A percentile compares a stretch with the other conserved stretches of the same genome.
Evolutionary conservation across 35 echinoderm and acorn worm species (phyloP).

Genomic region (Diadema setosum): DNA sequence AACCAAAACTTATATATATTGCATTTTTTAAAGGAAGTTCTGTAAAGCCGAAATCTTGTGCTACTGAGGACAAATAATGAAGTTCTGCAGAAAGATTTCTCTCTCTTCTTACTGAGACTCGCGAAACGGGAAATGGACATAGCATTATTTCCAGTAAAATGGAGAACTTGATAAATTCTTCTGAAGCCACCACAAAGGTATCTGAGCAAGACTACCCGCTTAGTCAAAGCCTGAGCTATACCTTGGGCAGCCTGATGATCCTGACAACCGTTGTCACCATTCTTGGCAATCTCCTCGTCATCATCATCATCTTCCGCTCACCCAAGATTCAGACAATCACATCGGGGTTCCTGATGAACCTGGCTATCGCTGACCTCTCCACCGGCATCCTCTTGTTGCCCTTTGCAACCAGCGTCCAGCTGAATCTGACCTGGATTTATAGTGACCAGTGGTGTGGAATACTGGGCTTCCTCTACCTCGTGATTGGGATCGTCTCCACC

Average conservation of each 20-base stretch:
- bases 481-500: conserved; percentile 54
- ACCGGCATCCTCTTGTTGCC: conserved; percentile 55
- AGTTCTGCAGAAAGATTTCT: too few relatives aligned
- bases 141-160: too few relatives aligned
- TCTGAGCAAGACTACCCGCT: too few relatives aligned
- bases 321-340: conserved; percentile 83
- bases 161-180: too few relatives aligned
- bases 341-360: conserved; percentile 60
- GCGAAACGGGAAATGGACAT: too few relatives aligned
- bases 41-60: too few relatives aligned
- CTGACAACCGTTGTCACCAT: conserved; percentile 46
- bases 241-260: conserved; percentile 10
- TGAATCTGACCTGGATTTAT: neutral
- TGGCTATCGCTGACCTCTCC: conserved; percentile 58
- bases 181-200: too few relatives aligned
- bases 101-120: too few relatives aligned
- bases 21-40: too few relatives aligned
- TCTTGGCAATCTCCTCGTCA: conserved; percentile 69
- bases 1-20: too few relatives aligned
- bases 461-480: conserved; percentile 45
- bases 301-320: conserved; percentile 49
- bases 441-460: conserved; percentile 18
- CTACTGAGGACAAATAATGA: too few relatives aligned
- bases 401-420: conserved; percentile 43
- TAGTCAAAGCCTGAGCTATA: neutral